Conservation (phyloP, 2,888 invertebrate species). For the Melangyna quadrimaculata region DNA sequence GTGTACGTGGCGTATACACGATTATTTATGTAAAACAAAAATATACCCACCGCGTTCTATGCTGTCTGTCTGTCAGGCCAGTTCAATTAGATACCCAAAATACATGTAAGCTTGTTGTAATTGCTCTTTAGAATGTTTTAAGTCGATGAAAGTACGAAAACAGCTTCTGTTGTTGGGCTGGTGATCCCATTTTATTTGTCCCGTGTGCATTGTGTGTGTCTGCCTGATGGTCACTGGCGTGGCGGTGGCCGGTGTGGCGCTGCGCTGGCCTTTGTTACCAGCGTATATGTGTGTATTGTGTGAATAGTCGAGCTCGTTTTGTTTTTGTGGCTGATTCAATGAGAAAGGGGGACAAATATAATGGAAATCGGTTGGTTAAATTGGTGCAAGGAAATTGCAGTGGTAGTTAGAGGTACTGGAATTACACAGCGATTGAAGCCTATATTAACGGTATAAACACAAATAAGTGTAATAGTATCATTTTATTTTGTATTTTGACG, state of each 20-base stretch:
- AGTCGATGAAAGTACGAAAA: slow-evolving; percentile 51
- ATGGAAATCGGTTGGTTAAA: not conserved
- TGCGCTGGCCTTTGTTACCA: not conserved
- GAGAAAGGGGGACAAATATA: not conserved
- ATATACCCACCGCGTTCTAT: not conserved
- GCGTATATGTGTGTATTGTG: slow-evolving; percentile 14
- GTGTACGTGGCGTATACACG: not conserved
- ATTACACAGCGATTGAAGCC: not conserved
- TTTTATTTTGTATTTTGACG: not conserved
- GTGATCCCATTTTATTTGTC: slow-evolving; percentile 27
- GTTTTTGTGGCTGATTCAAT: slow-evolving; percentile 12
- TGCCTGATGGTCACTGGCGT: not conserved
- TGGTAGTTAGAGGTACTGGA: not conserved
- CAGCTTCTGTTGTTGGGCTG: slow-evolving; percentile 26
- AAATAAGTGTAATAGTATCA: no score
- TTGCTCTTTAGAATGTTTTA: slow-evolving; percentile 56
- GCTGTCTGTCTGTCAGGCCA: not conserved
- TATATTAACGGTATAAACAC: not conserved
- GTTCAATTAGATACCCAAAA: slow-evolving; percentile 41
- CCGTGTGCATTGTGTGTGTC: not conserved
- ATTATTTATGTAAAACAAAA: not conserved
- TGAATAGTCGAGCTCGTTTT: slow-evolving; percentile 10
- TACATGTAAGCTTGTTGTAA: slow-evolving; percentile 55
- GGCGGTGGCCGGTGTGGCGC: no score
- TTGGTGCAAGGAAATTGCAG: not conserved